Evolutionary conservation across 2,797 vertebrate species (phyloP), one percentile per base, ranked within the genome.

Genomic region (Alexandromys oeconomus): DNA sequence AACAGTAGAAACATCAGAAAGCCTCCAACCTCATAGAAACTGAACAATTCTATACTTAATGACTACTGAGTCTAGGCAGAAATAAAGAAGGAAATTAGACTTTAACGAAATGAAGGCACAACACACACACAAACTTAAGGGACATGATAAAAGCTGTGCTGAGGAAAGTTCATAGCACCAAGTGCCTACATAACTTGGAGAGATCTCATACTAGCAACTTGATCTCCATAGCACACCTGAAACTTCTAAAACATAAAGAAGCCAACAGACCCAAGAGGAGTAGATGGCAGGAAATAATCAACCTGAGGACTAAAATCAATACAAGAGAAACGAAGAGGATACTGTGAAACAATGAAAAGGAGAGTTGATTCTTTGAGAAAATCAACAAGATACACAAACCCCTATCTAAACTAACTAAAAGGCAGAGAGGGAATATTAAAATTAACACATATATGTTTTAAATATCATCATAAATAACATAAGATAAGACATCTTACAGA

Each of bases 401-500:
- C 21, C 37, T 40, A 73, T 40, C 19, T 23, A 73, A 73, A 40
- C 71, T 73, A 73, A 73, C n/a, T 73, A 40, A 73, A 73, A 40
- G 37, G 37, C 17, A 37, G 9, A 71, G 4, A 71, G 37, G 23
- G 21, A 73, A 40, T 73, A 40, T 25, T 37, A 23, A 73, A 73
- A 25, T 73, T 40, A 73, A 86, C 31, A 81, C 86, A 94, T 2
- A 92, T 57, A 92, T 63, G 71, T 63, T 51, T 76, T 80, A 0
- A 0, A 90, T 17, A 48, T 76, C 0, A 76, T 46, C 65, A 85
- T 93, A 96, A 93, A 88, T 94, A 97, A 89, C 59, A 77, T 54
- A 92, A 91, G 0, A 8, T 73, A 69, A 71, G 76, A 27, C 88
- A 31, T 31, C 1, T 15, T 87, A 81, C 93, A 63, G 97, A 67